Percentiles rank a stretch among this genome's conserved stretches.
These are phyloP conservation scores for Andrena dorsata DNA, from an alignment of 2,888 invertebrate species.

Conservation along the genomic window DNA sequence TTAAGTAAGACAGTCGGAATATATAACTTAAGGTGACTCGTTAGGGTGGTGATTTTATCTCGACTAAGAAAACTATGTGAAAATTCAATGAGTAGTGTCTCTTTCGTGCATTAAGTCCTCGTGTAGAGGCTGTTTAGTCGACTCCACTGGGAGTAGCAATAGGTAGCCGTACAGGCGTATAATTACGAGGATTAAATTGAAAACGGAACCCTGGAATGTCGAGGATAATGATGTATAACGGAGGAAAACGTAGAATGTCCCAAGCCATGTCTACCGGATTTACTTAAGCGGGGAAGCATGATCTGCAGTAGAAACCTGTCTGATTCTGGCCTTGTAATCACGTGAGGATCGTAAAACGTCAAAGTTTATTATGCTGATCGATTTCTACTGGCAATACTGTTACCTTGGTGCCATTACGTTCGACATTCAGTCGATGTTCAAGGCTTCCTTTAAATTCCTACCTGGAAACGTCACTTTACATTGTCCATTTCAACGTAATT, in stretches of 20 bases:
- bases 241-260: neutral
- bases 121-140: conserved; percentile 7
- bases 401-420: conserved; percentile 28
- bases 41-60: conserved; percentile 15
- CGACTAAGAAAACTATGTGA: conserved; percentile 14
- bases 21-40: conserved; percentile 34
- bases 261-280: neutral
- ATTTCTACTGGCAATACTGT: conserved; percentile 41
- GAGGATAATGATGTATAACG: neutral
- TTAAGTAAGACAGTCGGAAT: conserved; percentile 33
- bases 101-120: conserved; percentile 16
- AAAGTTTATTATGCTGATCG: conserved; percentile 44
- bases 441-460: conserved; percentile 32
- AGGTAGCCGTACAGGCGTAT: too few relatives aligned
- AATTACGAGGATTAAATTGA: neutral
- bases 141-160: neutral
- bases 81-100: neutral
- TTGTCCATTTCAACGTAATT: neutral
- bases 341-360: conserved; percentile 30
- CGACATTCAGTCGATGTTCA: conserved; percentile 28
- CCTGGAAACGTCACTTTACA: conserved; percentile 9
- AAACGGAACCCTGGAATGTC: neutral
- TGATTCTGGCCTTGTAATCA: conserved; percentile 37
- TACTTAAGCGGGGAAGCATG: neutral
- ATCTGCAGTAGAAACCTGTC: conserved; percentile 27